Conservation (phyloP, 1,140 invertebrate species). For the Brachionus manjavacas region DNA sequence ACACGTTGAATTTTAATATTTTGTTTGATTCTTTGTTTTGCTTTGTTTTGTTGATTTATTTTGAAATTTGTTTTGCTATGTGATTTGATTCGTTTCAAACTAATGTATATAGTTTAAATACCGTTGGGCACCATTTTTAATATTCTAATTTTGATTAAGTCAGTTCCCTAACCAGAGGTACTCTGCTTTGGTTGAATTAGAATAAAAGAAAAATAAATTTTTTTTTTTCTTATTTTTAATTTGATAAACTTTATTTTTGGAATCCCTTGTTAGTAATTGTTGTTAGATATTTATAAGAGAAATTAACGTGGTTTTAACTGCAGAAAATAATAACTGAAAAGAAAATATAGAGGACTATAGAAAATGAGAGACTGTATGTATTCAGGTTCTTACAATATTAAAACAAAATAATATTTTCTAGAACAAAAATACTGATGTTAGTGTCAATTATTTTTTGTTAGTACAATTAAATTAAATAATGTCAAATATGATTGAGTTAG, state of each 20-base stretch:
- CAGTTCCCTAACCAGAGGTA: not conserved
- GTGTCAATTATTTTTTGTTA: no score
- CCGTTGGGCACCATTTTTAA: not conserved
- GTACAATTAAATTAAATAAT: no score
- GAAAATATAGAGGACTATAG: not conserved
- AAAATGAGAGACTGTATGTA: not conserved
- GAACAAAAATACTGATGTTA: no score
- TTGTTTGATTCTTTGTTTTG: not conserved
- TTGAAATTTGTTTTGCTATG: not conserved
- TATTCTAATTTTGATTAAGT: not conserved
- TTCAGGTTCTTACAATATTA: not conserved
- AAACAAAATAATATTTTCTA: no score
- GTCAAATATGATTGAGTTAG: no score
- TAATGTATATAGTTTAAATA: not conserved
- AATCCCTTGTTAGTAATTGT: not conserved
- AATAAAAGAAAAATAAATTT: not conserved
- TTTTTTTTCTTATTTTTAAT: no score
- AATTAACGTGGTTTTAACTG: not conserved
- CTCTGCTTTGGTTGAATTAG: not conserved
- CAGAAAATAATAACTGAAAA: not conserved
- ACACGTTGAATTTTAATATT: not conserved
- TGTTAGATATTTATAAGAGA: not conserved
- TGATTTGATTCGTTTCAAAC: not conserved
- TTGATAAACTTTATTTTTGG: not conserved
- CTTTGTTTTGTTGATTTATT: not conserved